Conservation (phyloP, 2,888 invertebrate species). For the Rhingia rostrata region DNA sequence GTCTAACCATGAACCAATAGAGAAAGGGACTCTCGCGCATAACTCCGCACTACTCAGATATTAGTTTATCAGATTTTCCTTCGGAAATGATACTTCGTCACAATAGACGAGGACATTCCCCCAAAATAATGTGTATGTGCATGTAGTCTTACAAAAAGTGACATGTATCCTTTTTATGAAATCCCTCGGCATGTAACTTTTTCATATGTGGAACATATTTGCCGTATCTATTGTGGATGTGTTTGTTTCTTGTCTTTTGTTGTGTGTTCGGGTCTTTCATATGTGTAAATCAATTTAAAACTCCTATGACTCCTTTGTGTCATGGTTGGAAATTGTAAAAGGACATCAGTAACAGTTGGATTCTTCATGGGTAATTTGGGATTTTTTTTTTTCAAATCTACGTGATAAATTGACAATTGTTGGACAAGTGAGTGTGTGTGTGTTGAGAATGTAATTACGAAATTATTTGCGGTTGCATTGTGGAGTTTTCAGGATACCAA, state of each 20-base stretch:
- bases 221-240: constrained; percentile 45
- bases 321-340: constrained; percentile 63
- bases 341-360: constrained; percentile 71
- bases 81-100: constrained; percentile 44
- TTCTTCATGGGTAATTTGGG: constrained; percentile 67
- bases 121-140: constrained; percentile 7
- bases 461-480: constrained; percentile 72
- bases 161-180: constrained; percentile 6
- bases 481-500: constrained; percentile 44
- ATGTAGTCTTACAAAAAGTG: constrained; percentile 19
- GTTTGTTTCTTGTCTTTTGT: constrained; percentile 40
- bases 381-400: constrained; percentile 31
- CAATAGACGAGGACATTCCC: constrained; percentile 52
- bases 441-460: constrained; percentile 63
- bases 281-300: constrained; percentile 72
- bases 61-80: constrained; percentile 60
- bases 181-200: background rate
- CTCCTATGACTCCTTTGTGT: constrained; percentile 69
- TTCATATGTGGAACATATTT: constrained; percentile 61
- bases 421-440: constrained; percentile 25
- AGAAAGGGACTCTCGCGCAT: background rate
- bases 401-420: constrained; percentile 72
- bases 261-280: constrained; percentile 18
- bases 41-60: constrained; percentile 15
- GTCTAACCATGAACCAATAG: background rate